Conservation (phyloP, 2,888 invertebrate species). For the Panorpa germanica region DNA sequence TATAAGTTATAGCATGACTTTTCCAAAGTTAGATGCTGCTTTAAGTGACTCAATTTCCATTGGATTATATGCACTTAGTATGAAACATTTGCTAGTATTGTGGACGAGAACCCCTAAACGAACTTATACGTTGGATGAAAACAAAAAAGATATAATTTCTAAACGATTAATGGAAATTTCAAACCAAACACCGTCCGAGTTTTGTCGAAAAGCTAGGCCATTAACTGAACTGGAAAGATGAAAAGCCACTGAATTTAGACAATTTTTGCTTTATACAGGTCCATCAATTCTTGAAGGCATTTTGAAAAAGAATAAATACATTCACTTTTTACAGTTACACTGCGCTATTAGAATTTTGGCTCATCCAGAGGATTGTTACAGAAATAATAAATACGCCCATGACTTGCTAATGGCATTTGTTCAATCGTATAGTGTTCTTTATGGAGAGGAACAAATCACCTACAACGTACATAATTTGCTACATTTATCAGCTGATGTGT, state of each 20-base stretch:
- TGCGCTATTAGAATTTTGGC: slow-evolving; percentile 3
- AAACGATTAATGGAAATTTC: no score
- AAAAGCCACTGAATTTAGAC: slow-evolving; percentile 11
- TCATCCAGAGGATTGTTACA: not conserved
- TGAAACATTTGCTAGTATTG: no score
- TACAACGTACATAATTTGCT: slow-evolving; percentile 9
- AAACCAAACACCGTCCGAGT: slow-evolving; percentile 8
- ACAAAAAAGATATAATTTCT: no score
- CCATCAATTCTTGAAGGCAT: slow-evolving; percentile 9
- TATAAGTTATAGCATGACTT: slow-evolving; percentile 2
- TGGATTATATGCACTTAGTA: no score
- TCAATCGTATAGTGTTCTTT: slow-evolving; percentile 5
- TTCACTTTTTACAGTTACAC: slow-evolving; percentile 2
- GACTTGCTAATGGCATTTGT: slow-evolving; percentile 6
- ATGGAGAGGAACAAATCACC: slow-evolving; percentile 3
- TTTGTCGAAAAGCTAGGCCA: slow-evolving; percentile 10
- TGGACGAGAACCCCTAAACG: no score
- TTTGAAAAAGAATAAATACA: slow-evolving; percentile 5
- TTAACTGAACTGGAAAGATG: slow-evolving; percentile 10
- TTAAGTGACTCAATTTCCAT: slow-evolving; percentile 1
- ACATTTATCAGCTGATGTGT: slow-evolving; percentile 4
- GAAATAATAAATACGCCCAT: slow-evolving; percentile 4
- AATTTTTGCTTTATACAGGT: slow-evolving; percentile 11
- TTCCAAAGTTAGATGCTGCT: not conserved
- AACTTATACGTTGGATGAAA: no score